phyloP scores from a whole-genome alignment of 1,140 invertebrate species.

The Muscidifurax raptorellus region DNA sequence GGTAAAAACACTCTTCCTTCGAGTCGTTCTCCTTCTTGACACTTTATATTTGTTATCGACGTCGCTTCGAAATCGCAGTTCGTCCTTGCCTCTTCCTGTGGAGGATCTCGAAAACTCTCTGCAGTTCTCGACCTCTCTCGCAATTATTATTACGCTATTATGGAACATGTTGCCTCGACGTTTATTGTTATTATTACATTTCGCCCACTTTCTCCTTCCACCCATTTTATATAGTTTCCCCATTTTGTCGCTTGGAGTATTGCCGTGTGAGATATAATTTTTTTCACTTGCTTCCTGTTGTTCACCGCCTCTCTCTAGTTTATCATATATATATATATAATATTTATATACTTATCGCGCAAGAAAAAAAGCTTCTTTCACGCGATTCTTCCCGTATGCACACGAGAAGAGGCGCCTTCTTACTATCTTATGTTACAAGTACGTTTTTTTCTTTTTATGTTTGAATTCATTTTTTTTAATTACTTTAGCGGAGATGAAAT shows the following conservation, averaged over 20 bases:
- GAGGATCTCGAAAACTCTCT: neutral
- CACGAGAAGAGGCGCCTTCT: neutral
- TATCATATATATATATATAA: neutral
- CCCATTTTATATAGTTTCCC: neutral
- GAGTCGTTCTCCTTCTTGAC: neutral
- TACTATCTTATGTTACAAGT: neutral
- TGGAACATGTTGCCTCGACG: neutral
- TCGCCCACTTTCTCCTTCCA: neutral
- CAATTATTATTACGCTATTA: slow-evolving; percentile 15
- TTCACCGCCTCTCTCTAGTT: neutral
- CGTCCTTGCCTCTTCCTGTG: neutral
- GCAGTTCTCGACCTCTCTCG: neutral
- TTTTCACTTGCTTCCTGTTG: neutral
- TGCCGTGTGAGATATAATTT: slow-evolving; percentile 20
- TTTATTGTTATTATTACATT: slow-evolving; percentile 28
- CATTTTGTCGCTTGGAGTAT: slow-evolving; percentile 23
- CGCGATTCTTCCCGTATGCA: neutral
- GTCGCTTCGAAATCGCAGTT: neutral
- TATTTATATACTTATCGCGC: neutral
- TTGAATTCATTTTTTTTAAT: neutral
- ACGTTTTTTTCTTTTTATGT: neutral
- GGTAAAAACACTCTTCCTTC: neutral
- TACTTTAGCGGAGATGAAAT: neutral
- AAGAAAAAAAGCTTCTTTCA: neutral
- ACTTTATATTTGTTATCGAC: neutral